Evolutionary conservation across 2,113 vertebrate genomes (phyloP).

Genomic region (Mesitornis unicolor): DNA sequence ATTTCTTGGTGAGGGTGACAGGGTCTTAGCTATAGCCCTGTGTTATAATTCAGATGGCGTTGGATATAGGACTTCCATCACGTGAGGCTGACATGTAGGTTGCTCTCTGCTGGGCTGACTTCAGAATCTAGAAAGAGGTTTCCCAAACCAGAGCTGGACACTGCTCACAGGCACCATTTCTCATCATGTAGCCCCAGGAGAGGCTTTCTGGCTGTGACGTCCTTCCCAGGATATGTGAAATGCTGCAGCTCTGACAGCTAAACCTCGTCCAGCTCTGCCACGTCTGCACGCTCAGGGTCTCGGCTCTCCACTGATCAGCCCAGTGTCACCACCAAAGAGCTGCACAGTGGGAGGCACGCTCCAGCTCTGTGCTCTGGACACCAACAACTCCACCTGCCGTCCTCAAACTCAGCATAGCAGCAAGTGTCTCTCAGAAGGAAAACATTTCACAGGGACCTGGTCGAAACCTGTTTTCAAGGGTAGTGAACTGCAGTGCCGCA

Average conservation of each 20-base stretch:
- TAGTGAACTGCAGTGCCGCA: neutral
- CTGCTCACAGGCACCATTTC: neutral
- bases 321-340: neutral
- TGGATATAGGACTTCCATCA: neutral
- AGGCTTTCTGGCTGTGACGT: neutral
- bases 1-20: neutral
- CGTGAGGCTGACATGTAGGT: fast-evolving
- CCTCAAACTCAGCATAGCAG: neutral
- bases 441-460: neutral
- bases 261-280: neutral
- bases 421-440: neutral
- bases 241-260: neutral
- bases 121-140: neutral
- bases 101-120: neutral
- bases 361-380: neutral
- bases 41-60: neutral
- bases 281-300: neutral
- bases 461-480: neutral
- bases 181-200: neutral
- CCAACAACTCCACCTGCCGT: neutral
- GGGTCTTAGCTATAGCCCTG: neutral
- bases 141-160: neutral
- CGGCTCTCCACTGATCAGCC: neutral
- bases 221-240: neutral
- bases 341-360: neutral